Conservation (phyloP, 2,888 invertebrate genomes). For the Osmoderma eremita region DNA sequence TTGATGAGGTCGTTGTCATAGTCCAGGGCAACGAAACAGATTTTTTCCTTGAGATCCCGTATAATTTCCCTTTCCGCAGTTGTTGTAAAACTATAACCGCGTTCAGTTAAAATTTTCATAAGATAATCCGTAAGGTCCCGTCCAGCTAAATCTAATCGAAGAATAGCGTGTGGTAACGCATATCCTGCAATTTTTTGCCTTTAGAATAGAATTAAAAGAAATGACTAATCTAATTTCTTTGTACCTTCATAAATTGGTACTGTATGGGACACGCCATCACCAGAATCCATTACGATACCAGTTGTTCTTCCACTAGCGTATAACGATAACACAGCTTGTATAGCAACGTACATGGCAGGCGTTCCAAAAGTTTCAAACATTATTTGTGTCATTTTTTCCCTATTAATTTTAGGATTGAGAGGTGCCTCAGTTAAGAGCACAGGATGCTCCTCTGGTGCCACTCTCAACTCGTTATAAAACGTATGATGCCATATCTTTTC, state of each 20-base stretch:
- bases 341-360: constrained; percentile 75
- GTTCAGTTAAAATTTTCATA: constrained; percentile 62
- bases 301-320: constrained; percentile 80
- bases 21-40: constrained; percentile 79
- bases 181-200: constrained; percentile 55
- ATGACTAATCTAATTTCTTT: neutral
- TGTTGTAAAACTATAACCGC: constrained; percentile 63
- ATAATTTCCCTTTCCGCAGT: constrained; percentile 63
- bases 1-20: constrained; percentile 65
- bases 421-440: constrained; percentile 85
- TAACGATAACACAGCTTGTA: constrained; percentile 78
- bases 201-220: neutral
- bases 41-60: constrained; percentile 71
- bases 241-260: constrained; percentile 79
- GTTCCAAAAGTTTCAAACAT: constrained; percentile 72
- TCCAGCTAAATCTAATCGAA: constrained; percentile 62
- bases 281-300: constrained; percentile 78
- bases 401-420: constrained; percentile 80
- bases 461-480: constrained; percentile 83
- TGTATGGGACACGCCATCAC: constrained; percentile 79
- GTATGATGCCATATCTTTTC: constrained; percentile 90
- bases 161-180: constrained; percentile 62
- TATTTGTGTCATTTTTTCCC: constrained; percentile 81
- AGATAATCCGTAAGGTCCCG: constrained; percentile 62
- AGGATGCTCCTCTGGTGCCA: constrained; percentile 84